A percentile compares a stretch with the other conserved stretches of the same genome.
These are phyloP conservation scores for Myocastor coypus DNA, from an alignment of 2,113 vertebrate species.

Conservation along the genomic window DNA sequence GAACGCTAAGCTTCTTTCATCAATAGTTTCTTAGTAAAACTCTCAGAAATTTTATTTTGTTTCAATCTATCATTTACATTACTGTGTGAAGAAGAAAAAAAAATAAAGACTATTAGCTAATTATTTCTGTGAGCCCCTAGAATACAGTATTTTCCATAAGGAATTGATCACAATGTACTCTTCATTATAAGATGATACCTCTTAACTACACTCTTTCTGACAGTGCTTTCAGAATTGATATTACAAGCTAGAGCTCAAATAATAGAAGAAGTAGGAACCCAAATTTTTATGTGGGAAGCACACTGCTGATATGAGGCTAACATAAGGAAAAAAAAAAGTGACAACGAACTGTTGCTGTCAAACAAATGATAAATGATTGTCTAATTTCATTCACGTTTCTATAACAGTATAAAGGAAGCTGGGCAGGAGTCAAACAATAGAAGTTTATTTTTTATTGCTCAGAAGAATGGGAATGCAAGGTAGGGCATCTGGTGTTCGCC, in stretches of 20 bases:
- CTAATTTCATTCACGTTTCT: neutral
- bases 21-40: neutral
- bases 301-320: neutral
- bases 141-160: neutral
- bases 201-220: neutral
- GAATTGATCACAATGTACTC: neutral
- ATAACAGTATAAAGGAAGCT: neutral
- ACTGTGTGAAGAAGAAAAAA: neutral
- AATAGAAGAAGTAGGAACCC: neutral
- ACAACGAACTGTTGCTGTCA: fast-evolving
- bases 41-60: neutral
- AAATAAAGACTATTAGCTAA: neutral
- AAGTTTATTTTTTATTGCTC: neutral
- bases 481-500: neutral
- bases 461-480: neutral
- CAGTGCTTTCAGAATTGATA: neutral
- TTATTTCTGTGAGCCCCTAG: neutral
- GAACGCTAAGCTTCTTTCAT: neutral
- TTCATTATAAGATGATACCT: neutral
- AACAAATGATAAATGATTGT: neutral
- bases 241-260: neutral
- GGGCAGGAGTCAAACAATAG: neutral
- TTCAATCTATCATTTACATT: neutral
- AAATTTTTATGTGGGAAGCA: neutral
- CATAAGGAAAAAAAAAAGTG: neutral